Evolutionary conservation across 2,888 invertebrate species (phyloP).

Genomic region (Limnephilus lunatus): DNA sequence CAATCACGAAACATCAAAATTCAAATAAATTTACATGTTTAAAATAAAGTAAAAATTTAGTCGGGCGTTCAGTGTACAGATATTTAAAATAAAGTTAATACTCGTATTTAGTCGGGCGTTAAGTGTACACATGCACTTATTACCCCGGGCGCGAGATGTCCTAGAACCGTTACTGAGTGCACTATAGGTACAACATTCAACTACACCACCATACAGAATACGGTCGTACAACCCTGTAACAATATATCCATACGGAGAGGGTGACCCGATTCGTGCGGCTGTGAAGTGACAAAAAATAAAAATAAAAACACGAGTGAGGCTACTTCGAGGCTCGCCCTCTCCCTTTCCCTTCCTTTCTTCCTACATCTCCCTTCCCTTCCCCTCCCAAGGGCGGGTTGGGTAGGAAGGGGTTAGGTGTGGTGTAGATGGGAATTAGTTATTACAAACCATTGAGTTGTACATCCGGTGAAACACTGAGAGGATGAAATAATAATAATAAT

Average conservation of each 20-base stretch:
- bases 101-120: too few relatives aligned
- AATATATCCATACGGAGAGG: neutral
- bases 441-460: neutral
- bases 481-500: neutral
- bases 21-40: too few relatives aligned
- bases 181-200: neutral
- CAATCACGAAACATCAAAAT: too few relatives aligned
- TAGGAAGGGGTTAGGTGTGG: neutral
- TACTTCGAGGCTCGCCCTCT: neutral
- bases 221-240: neutral
- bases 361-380: neutral
- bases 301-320: neutral
- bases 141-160: too few relatives aligned
- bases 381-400: neutral
- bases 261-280: neutral
- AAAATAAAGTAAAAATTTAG: too few relatives aligned
- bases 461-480: neutral
- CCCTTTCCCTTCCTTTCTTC: neutral
- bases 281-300: conserved; percentile 1
- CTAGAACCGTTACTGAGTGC: too few relatives aligned
- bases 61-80: too few relatives aligned
- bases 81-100: too few relatives aligned
- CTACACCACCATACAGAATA: neutral
- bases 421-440: neutral
- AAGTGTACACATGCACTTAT: too few relatives aligned